phyloP scores from a whole-genome alignment of 23 tunicate genomes.

The Halocynthia aurantium region DNA sequence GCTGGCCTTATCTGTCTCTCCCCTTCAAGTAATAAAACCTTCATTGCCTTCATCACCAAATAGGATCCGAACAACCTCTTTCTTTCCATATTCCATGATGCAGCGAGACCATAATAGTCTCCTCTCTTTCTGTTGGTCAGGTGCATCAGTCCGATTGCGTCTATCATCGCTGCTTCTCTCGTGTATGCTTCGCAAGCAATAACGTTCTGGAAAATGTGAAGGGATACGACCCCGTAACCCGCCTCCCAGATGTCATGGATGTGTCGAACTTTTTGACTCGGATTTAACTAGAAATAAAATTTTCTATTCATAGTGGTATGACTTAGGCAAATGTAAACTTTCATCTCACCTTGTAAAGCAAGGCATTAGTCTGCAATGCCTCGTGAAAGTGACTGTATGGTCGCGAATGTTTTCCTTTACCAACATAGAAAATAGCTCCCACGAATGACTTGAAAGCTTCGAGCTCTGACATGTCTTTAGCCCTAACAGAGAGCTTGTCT shows the following conservation, averaged over 20 bases:
- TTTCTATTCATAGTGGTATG: too few species aligned
- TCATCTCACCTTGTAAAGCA: not conserved
- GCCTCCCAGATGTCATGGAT: conserved; percentile 70
- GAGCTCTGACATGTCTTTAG: conserved; percentile 39
- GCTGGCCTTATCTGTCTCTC: conserved; percentile 71
- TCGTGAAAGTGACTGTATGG: conserved; percentile 84
- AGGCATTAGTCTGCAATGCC: conserved; percentile 23
- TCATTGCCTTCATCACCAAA: conserved; percentile 56
- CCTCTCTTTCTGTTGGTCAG: conserved; percentile 68
- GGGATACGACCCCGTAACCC: conserved; percentile 61
- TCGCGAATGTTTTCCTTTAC: conserved; percentile 76
- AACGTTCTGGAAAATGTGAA: conserved; percentile 75
- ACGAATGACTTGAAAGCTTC: conserved; percentile 62
- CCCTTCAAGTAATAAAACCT: conserved; percentile 69
- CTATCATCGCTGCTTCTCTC: conserved; percentile 94
- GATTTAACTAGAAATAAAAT: not conserved
- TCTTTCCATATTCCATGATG: conserved; percentile 44
- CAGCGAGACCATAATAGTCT: conserved; percentile 60
- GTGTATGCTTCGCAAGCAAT: conserved; percentile 79
- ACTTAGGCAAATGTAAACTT: not conserved
- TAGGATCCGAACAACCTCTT: conserved; percentile 55
- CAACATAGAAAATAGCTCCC: conserved; percentile 77
- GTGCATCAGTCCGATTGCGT: conserved; percentile 69
- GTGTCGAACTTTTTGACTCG: conserved; percentile 58
- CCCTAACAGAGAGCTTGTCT: conserved; percentile 49